These are phyloP conservation scores for Calameuta pallipes DNA, from an alignment of 2,888 invertebrate species.

Conservation along the genomic window DNA sequence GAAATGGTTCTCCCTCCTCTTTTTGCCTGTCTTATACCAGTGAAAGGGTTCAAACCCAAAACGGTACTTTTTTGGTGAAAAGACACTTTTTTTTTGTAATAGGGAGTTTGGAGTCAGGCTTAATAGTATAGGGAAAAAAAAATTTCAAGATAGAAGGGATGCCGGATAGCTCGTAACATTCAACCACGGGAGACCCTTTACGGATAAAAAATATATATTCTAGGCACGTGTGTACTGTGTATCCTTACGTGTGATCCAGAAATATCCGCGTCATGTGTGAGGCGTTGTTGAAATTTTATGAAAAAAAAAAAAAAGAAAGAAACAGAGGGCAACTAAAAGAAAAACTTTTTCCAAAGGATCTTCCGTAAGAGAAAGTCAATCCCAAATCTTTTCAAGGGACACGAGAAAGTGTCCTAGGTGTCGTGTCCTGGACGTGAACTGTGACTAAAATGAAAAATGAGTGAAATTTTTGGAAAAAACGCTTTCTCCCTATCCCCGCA, in stretches of 20 bases:
- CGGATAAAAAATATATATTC: constrained; percentile 23
- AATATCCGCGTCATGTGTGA: no score
- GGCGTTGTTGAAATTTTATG: not conserved
- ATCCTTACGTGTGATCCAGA: no score
- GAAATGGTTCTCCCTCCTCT: constrained; percentile 14
- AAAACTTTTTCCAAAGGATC: no score
- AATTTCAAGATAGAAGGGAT: no score
- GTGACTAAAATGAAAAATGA: constrained; percentile 56
- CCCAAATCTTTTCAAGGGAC: no score
- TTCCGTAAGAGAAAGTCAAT: no score
- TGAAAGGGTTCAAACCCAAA: constrained; percentile 30
- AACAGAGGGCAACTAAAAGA: no score
- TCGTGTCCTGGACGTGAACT: constrained; percentile 20
- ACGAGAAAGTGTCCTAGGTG: no score
- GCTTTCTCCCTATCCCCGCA: not conserved
- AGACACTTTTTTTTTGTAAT: not conserved
- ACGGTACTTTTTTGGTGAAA: constrained; percentile 21
- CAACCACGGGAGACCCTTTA: not conserved
- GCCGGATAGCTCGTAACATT: no score
- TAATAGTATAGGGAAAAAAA: no score
- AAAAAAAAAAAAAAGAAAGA: constrained; percentile 11
- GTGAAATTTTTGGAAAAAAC: constrained; percentile 48
- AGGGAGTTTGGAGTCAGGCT: not conserved
- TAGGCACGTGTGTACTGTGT: no score
- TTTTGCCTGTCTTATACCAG: not conserved